Evolutionary conservation across 2,888 invertebrate genomes (phyloP), one percentile per base, ranked within the genome.

Genomic region (Sinelater perroti): DNA sequence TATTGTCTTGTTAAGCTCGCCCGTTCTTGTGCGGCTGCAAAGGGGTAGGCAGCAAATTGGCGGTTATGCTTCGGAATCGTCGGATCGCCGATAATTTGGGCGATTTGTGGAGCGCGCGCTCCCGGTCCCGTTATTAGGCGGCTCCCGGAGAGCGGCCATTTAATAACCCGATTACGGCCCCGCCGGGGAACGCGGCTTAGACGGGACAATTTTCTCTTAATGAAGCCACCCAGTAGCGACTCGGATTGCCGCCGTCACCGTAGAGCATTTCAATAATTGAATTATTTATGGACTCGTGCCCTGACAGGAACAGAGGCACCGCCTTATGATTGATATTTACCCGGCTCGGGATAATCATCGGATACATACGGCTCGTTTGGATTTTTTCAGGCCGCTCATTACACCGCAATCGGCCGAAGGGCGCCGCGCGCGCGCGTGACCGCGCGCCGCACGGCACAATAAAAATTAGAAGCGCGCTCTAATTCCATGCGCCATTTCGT

Each of bases 231-330:
- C 76, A 75, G 62, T 67, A 63, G 63, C 58, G 50, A 46, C 14
- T 10, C 33, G 31, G 21, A 33, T 40, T 30, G 26, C 28, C 11
- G 49, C 42, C 26, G 26, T 52, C 56, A 70, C 70, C 70, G 72
- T 72, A 72, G 69, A 70, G 70, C 69, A 74, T 74, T 74, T 74
- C 72, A 74, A 75, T 75, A 75, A 76, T 73, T 75, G 75, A 76
- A 76, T 76, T 76, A 75, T 76, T 75, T 76, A 76, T 75, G 68
- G 66, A 61, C 62, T 54, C 63, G 50, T 56, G 58, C 46, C 55
- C 53, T 52, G 68, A 67, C 67, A 65, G 65, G 66, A 67, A 62
- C 56, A 58, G 55, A 61, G 66, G 56, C 59, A 63, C 64, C 64
- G 67, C 65, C 64, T 67, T 70, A 71, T 70, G 70, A 72, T 72